These are phyloP conservation scores for Ectemnius lituratus DNA, from an alignment of 2,888 invertebrate species.

Conservation along the genomic window DNA sequence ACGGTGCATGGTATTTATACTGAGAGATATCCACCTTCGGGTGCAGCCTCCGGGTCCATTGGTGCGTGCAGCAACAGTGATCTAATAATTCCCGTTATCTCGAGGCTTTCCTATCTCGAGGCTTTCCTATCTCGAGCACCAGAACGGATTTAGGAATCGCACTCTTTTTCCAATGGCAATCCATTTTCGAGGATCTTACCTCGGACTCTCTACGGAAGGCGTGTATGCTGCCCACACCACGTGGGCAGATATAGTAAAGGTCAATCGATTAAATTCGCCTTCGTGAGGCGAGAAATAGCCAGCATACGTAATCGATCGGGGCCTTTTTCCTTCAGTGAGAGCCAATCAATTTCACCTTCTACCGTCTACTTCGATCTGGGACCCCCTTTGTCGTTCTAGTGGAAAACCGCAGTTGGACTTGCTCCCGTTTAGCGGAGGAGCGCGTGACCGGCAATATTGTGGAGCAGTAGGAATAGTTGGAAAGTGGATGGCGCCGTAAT, in stretches of 20 bases:
- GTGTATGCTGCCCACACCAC: constrained; percentile 6
- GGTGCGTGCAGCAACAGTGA: constrained; percentile 29
- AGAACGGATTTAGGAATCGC: background rate
- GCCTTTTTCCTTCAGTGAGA: constrained; percentile 3
- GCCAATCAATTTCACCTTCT: constrained; percentile 22
- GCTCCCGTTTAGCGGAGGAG: too few species aligned
- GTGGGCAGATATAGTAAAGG: constrained; percentile 37
- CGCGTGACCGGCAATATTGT: too few species aligned
- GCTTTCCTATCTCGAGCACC: background rate
- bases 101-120: background rate
- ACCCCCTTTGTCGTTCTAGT: too few species aligned
- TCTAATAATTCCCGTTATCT: constrained; percentile 21
- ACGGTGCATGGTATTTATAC: constrained; percentile 28
- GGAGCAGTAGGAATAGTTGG: constrained; percentile 32
- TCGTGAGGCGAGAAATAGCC: constrained; percentile 4
- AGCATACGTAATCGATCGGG: constrained; percentile 24
- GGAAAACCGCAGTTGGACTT: too few species aligned
- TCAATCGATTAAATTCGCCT: constrained; percentile 42
- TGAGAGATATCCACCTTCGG: constrained; percentile 26
- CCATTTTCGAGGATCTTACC: background rate
- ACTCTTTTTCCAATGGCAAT: background rate
- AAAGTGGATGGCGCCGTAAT: constrained; percentile 52
- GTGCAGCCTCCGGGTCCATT: constrained; percentile 25
- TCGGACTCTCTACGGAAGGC: constrained; percentile 1
- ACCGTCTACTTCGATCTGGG: background rate